These are phyloP conservation scores for Smittia sp. DNA, from an alignment of 2,888 invertebrate species.

Conservation along the genomic window DNA sequence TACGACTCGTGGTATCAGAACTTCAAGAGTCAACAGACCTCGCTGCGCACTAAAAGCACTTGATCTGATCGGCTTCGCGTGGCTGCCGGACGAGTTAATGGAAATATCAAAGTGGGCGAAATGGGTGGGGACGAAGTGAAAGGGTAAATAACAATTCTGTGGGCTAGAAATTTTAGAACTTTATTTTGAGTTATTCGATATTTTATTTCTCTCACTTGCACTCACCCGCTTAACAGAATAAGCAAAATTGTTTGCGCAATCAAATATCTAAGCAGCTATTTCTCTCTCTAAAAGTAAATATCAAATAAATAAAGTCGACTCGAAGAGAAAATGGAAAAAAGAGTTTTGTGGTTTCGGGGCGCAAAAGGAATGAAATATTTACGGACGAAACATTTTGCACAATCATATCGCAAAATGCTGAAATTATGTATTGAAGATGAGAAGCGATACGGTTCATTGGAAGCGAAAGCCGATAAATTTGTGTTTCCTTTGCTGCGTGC, in stretches of 20 bases:
- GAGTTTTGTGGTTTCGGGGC: not conserved
- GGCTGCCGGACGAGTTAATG: not conserved
- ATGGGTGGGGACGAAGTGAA: not conserved
- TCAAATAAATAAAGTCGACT: not conserved
- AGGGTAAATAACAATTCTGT: not conserved
- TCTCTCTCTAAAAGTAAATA: slow-evolving; percentile 5
- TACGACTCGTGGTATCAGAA: slow-evolving; percentile 51
- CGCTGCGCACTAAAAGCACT: not conserved
- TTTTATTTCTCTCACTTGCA: not conserved
- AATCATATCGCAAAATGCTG: slow-evolving; percentile 10
- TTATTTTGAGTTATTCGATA: slow-evolving; percentile 4
- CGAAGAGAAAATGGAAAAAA: not conserved
- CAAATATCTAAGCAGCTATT: not conserved
- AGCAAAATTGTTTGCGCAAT: not conserved
- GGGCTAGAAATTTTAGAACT: not conserved
- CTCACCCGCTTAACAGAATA: too few species aligned
- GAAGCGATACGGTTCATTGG: slow-evolving; percentile 29
- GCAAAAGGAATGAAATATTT: not conserved
- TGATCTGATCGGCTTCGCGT: not conserved
- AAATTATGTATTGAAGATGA: slow-evolving; percentile 19
- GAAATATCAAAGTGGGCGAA: not conserved
- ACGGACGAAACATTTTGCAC: slow-evolving; percentile 3
- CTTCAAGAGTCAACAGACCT: slow-evolving; percentile 42
- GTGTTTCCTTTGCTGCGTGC: not conserved
- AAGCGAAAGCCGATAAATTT: slow-evolving; percentile 34